phyloP scores from a whole-genome alignment of 2,888 invertebrate species.

The Hirtodrosophila histrioides region DNA sequence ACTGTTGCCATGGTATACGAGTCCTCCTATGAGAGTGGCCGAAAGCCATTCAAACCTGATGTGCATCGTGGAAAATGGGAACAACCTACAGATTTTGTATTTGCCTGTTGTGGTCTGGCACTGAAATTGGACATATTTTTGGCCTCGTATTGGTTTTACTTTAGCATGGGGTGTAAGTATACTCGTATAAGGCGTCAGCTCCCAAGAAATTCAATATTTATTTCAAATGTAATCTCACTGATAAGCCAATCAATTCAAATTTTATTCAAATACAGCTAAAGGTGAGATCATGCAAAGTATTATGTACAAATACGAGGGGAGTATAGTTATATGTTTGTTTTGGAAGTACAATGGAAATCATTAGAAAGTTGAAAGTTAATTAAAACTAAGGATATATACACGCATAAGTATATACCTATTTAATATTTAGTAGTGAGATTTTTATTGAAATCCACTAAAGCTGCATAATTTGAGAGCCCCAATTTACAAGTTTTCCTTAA shows the following conservation, averaged over 20 bases:
- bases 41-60: constrained; percentile 81
- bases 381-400: too few relatives aligned
- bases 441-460: too few relatives aligned
- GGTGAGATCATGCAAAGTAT: not conserved
- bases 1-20: constrained; percentile 73
- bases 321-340: not conserved
- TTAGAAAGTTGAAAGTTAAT: too few relatives aligned
- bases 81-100: constrained; percentile 89
- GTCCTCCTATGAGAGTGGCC: constrained; percentile 81
- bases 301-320: not conserved
- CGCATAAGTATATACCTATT: too few relatives aligned
- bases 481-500: too few relatives aligned
- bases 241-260: constrained; percentile 19
- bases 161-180: constrained; percentile 78
- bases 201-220: constrained; percentile 1
- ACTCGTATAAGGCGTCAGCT: not conserved
- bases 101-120: constrained; percentile 91
- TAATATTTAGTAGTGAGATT: too few relatives aligned
- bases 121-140: constrained; percentile 92
- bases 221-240: constrained; percentile 4
- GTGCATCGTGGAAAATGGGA: constrained; percentile 88
- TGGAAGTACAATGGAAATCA: not conserved
- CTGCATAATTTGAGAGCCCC: too few relatives aligned
- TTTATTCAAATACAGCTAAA: not conserved
- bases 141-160: constrained; percentile 85